A percentile compares a stretch with the other conserved stretches of the same genome.
These are phyloP conservation scores for Opisthocomus hoazin DNA, from an alignment of 2,113 vertebrate species.

Conservation along the genomic window DNA sequence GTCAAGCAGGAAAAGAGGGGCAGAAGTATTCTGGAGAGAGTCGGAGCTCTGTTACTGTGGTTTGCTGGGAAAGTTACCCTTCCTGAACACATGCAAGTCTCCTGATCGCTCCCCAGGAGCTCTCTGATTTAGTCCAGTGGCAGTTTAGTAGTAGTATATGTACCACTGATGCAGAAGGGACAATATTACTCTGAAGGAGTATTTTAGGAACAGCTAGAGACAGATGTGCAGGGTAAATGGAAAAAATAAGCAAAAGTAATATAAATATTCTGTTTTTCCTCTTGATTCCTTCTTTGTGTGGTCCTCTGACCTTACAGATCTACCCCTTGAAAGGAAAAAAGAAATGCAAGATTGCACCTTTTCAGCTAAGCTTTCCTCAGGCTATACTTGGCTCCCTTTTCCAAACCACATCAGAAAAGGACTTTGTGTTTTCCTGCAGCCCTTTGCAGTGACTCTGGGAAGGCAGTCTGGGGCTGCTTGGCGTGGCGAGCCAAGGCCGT, in stretches of 20 bases:
- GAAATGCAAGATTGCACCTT: conserved; percentile 45
- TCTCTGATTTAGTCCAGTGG: neutral
- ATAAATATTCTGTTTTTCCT: conserved; percentile 44
- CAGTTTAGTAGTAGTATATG: neutral
- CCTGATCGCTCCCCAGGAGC: neutral
- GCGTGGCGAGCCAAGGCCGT: neutral
- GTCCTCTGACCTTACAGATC: conserved; percentile 25
- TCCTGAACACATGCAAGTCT: neutral
- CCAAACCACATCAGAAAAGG: conserved; percentile 55
- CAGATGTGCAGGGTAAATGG: neutral
- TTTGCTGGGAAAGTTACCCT: neutral
- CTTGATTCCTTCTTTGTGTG: conserved; percentile 24
- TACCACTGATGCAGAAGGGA: neutral
- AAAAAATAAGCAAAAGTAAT: conserved; percentile 3
- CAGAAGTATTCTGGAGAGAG: neutral
- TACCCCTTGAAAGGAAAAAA: conserved; percentile 26
- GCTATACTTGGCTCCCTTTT: conserved; percentile 33
- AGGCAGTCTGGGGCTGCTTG: neutral
- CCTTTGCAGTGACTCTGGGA: neutral
- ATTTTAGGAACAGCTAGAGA: neutral
- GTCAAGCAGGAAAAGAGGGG: neutral
- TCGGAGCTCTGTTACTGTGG: neutral
- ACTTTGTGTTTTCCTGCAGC: conserved; percentile 38
- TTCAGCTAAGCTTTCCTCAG: conserved; percentile 6
- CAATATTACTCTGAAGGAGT: neutral